Conservation (phyloP, 2,888 invertebrate genomes). For the Dicroscelio sp. region DNA sequence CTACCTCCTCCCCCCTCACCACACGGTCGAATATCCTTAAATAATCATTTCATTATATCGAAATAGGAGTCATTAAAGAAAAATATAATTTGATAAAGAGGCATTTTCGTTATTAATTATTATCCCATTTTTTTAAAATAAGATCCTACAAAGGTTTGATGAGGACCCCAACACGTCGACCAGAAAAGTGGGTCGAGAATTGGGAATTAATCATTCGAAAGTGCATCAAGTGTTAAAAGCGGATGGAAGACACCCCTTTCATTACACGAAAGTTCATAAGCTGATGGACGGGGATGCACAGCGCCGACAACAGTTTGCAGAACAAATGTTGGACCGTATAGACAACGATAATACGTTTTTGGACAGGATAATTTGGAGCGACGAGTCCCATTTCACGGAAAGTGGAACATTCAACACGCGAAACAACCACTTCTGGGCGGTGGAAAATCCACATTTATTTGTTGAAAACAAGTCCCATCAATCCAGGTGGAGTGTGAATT, state of each 20-base stretch:
- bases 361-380: conserved; percentile 1
- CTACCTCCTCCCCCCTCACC: no score
- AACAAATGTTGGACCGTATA: background rate
- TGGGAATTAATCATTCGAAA: background rate
- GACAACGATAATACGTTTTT: background rate
- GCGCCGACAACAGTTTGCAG: background rate
- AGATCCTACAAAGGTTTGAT: background rate
- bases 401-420: conserved; percentile 9
- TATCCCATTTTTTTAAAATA: no score
- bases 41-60: no score
- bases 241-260: background rate
- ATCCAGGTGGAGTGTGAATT: background rate
- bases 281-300: background rate
- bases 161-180: conserved; percentile 8
- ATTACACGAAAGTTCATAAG: background rate
- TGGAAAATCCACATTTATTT: conserved; percentile 10
- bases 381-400: conserved; percentile 11
- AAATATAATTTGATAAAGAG: no score
- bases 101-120: no score
- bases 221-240: background rate
- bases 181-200: background rate
- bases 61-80: no score
- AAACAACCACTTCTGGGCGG: conserved; percentile 14
- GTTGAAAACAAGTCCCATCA: background rate
- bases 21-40: no score